A percentile compares a stretch with the other conserved stretches of the same genome.
phyloP scores from a whole-genome alignment of 2,888 invertebrate genomes.

The Pyrrhosoma nymphula region DNA sequence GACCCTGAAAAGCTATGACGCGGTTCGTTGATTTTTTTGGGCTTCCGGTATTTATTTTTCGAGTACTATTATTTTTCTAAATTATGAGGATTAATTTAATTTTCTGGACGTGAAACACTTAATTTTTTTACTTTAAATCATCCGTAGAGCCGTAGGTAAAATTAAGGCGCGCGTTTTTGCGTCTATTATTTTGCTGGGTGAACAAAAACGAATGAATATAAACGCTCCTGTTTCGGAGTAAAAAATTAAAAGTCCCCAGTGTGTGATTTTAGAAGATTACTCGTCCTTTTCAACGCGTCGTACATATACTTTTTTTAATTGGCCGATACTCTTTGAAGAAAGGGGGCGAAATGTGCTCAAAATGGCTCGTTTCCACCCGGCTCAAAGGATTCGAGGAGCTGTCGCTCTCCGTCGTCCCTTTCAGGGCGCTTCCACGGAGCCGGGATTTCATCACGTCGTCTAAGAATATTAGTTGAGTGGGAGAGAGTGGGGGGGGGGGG shows the following conservation, averaged over 20 bases:
- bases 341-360: constrained; percentile 11
- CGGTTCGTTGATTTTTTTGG: no score
- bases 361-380: not conserved
- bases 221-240: not conserved
- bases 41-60: no score
- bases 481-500: not conserved
- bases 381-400: not conserved
- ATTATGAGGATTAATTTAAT: no score
- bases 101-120: no score
- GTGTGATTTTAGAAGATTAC: not conserved
- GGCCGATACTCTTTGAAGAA: not conserved
- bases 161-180: no score
- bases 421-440: not conserved
- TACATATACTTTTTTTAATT: constrained; percentile 43
- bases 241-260: not conserved
- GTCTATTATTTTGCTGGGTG: no score
- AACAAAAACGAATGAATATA: not conserved
- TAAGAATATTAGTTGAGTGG: not conserved
- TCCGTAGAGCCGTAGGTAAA: no score
- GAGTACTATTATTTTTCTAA: no score
- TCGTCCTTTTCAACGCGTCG: not conserved
- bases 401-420: not conserved
- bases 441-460: constrained; percentile 33
- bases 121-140: no score
- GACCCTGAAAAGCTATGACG: no score